Conservation (phyloP, 2,113 vertebrate species). For the Gallinago media region DNA sequence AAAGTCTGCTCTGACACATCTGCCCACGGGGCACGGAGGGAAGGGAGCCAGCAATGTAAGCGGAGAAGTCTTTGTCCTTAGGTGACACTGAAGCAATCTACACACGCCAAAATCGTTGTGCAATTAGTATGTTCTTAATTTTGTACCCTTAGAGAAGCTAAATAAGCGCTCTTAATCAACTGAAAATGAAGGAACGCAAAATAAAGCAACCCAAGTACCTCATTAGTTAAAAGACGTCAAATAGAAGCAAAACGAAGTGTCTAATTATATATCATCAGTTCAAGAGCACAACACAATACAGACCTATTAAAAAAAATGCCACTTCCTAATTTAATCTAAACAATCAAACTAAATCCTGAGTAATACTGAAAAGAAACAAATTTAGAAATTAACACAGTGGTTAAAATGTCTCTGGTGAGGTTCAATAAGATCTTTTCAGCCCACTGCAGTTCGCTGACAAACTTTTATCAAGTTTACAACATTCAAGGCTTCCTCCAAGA, state of each 20-base stretch:
- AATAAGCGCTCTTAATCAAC: not conserved
- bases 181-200: not conserved
- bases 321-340: constrained; percentile 24
- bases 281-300: constrained; percentile 4
- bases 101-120: not conserved
- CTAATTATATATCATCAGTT: constrained; percentile 43
- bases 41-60: not conserved
- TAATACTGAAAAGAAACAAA: constrained; percentile 11
- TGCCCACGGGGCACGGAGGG: not conserved
- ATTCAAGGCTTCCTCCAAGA: not conserved
- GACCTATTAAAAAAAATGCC: not conserved
- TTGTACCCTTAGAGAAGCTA: constrained; percentile 40
- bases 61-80: constrained; percentile 49
- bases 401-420: not conserved
- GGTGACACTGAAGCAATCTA: constrained; percentile 16
- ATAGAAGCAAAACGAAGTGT: not conserved
- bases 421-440: not conserved
- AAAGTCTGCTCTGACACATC: constrained; percentile 46
- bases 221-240: not conserved
- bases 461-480: not conserved
- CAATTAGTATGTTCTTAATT: constrained; percentile 59
- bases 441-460: not conserved
- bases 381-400: not conserved
- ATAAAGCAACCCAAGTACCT: constrained; percentile 1
- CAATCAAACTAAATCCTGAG: not conserved